A percentile compares a stretch with the other conserved stretches of the same genome.
Evolutionary conservation across 2,113 vertebrate species (phyloP).

Genomic region (Azemiops feae): DNA sequence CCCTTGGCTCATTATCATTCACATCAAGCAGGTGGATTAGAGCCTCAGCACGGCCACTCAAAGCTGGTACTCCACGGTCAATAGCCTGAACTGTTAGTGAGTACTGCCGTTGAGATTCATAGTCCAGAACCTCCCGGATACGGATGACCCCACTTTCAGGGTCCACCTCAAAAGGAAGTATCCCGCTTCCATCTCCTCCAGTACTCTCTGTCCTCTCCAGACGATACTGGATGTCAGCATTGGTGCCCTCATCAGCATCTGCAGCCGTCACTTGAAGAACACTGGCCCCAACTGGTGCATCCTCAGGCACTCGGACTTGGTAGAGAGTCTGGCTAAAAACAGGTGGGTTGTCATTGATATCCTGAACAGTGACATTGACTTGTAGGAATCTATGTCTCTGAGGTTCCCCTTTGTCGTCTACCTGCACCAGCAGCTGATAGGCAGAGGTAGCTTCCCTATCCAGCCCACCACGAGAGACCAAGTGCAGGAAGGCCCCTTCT

Average conservation of each 20-base stretch:
- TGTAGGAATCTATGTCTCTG: slow-evolving; percentile 89
- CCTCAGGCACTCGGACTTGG: slow-evolving; percentile 86
- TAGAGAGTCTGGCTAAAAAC: slow-evolving; percentile 86
- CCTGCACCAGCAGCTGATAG: slow-evolving; percentile 91
- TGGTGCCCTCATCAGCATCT: slow-evolving; percentile 92
- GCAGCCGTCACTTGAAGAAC: slow-evolving; percentile 86
- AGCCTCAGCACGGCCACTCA: slow-evolving; percentile 88
- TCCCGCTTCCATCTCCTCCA: slow-evolving; percentile 58
- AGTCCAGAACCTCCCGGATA: slow-evolving; percentile 88
- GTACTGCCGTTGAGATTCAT: slow-evolving; percentile 85
- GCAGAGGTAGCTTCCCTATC: slow-evolving; percentile 85
- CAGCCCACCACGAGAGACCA: slow-evolving; percentile 89
- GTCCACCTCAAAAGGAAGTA: slow-evolving; percentile 90
- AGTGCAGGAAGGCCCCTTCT: slow-evolving; percentile 94
- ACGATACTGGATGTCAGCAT: slow-evolving; percentile 88
- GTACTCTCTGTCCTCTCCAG: slow-evolving; percentile 75
- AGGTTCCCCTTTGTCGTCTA: slow-evolving; percentile 93
- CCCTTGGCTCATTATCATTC: slow-evolving; percentile 94
- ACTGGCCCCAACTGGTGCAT: slow-evolving; percentile 85
- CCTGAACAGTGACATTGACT: slow-evolving; percentile 95
- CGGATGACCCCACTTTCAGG: slow-evolving; percentile 86
- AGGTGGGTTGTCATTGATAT: slow-evolving; percentile 96
- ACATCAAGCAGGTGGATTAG: slow-evolving; percentile 88
- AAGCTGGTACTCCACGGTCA: slow-evolving; percentile 84
- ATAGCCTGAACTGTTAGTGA: slow-evolving; percentile 87